A percentile compares a stretch with the other conserved stretches of the same genome.
Conservation (phyloP, 1,140 invertebrate species). For the Pantala flavescens region DNA sequence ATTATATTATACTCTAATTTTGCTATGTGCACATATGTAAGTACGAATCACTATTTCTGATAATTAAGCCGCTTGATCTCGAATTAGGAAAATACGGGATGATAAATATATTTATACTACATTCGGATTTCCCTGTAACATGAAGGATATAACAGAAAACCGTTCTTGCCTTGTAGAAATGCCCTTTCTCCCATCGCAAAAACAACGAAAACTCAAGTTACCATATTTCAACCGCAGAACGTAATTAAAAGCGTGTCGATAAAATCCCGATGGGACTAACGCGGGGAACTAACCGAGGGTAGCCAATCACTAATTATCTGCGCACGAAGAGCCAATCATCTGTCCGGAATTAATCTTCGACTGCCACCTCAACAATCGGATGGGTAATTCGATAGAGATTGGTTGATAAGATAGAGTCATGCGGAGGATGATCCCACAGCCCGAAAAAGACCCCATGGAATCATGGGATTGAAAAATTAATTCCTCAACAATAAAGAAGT, state of each 20-base stretch:
- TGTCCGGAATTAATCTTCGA: not conserved
- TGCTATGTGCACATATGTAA: too few relatives aligned
- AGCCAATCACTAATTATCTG: constrained; percentile 2
- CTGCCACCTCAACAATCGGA: not conserved
- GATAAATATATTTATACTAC: too few relatives aligned
- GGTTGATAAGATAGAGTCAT: not conserved
- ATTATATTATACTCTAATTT: too few relatives aligned
- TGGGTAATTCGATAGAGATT: not conserved
- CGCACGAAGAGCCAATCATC: not conserved
- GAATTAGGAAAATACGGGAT: too few relatives aligned
- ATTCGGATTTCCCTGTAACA: too few relatives aligned
- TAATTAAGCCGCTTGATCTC: too few relatives aligned
- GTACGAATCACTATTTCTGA: too few relatives aligned
- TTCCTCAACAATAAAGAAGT: not conserved
- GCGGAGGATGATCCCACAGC: not conserved
- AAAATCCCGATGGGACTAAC: not conserved
- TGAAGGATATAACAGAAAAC: too few relatives aligned
- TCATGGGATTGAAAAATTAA: not conserved
- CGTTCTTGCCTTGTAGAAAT: too few relatives aligned
- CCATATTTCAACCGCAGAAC: not conserved
- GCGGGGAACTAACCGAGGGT: not conserved
- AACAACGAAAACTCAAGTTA: too few relatives aligned
- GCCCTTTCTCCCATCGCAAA: too few relatives aligned
- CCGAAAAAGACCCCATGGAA: not conserved
- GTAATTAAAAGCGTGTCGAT: constrained; percentile 6